These are phyloP conservation scores for Archivesica marissinica DNA, from an alignment of 1,140 invertebrate genomes.

Conservation along the genomic window DNA sequence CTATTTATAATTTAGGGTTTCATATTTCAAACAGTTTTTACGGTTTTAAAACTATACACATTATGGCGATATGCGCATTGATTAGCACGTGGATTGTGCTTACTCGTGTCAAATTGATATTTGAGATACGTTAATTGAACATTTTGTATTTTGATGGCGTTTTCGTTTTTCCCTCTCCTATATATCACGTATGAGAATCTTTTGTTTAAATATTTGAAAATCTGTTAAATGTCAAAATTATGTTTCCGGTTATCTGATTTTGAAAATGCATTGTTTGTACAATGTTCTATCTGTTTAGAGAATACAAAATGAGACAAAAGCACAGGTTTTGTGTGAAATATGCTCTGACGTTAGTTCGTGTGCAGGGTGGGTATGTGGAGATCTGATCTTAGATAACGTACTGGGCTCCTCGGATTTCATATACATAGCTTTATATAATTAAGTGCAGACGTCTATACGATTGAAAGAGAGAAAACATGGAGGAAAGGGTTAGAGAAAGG, in stretches of 20 bases:
- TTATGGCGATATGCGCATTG: no score
- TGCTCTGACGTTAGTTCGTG: not conserved
- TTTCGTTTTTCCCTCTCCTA: not conserved
- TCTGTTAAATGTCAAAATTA: not conserved
- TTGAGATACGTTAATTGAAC: no score
- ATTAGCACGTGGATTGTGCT: no score
- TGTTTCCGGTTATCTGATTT: not conserved
- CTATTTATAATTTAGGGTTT: no score
- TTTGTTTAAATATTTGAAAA: conserved; percentile 18
- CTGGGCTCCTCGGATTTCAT: not conserved
- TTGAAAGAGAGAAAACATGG: no score
- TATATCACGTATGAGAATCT: not conserved
- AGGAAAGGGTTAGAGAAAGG: no score
- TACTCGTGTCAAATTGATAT: not conserved
- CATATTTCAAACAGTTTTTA: no score
- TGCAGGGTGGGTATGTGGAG: not conserved
- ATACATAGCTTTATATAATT: no score
- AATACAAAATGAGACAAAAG: not conserved
- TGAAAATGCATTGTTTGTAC: not conserved
- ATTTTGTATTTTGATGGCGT: not conserved
- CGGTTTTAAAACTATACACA: no score
- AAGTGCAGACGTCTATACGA: no score
- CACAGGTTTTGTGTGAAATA: not conserved
- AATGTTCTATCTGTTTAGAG: not conserved
- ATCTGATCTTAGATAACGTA: not conserved